A percentile compares a stretch with the other conserved stretches of the same genome.
Conservation (phyloP, 1,140 invertebrate species). For the Scaptomyza pallida region DNA sequence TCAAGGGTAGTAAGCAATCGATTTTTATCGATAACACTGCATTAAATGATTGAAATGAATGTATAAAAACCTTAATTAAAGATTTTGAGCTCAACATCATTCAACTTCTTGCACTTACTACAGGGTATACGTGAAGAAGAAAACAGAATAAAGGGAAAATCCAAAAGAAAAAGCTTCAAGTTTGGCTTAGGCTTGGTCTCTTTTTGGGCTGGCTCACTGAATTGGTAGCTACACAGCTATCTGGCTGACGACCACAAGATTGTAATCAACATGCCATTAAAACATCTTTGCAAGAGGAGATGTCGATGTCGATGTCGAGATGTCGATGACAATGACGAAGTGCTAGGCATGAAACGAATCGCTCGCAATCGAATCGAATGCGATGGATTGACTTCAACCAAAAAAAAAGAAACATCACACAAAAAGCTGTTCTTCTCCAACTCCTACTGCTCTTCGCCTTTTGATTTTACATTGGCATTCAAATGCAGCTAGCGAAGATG, state of each 20-base stretch:
- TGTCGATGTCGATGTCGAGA: slow-evolving; percentile 52
- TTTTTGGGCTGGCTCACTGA: not conserved
- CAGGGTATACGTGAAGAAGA: not conserved
- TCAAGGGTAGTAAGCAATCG: no score
- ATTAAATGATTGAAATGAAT: no score
- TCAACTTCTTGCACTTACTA: not conserved
- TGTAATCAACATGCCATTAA: slow-evolving; percentile 83
- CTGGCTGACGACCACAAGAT: slow-evolving; percentile 69
- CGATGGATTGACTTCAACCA: slow-evolving; percentile 32
- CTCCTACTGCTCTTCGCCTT: slow-evolving; percentile 42
- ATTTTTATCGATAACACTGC: no score
- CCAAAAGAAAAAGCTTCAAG: slow-evolving; percentile 55
- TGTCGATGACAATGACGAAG: slow-evolving; percentile 77
- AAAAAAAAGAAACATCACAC: no score
- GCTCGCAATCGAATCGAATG: slow-evolving; percentile 35
- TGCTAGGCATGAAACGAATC: slow-evolving; percentile 69
- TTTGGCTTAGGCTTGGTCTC: slow-evolving; percentile 12
- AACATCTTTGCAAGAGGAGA: slow-evolving; percentile 77
- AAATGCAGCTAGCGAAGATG: slow-evolving; percentile 78
- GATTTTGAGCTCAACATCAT: not conserved
- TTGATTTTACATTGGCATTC: slow-evolving; percentile 77
- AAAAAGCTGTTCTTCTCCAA: slow-evolving; percentile 13
- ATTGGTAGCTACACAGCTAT: not conserved
- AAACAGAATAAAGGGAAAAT: slow-evolving; percentile 47
- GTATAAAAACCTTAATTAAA: no score